These are phyloP conservation scores for Spinus pinus DNA, from an alignment of 2,797 vertebrate genomes.

Conservation along the genomic window DNA sequence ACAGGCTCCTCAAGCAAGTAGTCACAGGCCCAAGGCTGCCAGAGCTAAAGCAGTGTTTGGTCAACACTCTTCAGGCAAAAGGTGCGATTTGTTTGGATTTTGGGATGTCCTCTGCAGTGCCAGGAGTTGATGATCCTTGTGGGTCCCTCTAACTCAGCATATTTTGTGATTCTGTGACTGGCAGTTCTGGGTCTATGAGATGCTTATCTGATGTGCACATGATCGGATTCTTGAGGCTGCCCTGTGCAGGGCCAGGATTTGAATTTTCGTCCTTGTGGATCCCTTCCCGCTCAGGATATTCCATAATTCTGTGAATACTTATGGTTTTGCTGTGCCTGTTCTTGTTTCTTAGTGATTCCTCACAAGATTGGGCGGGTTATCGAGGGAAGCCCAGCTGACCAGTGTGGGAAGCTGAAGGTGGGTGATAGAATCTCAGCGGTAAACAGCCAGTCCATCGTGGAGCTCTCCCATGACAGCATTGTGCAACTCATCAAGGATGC, in stretches of 20 bases:
- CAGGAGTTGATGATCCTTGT: not conserved
- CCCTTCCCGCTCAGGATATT: not conserved
- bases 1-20: not conserved
- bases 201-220: accelerated
- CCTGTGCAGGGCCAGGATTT: not conserved
- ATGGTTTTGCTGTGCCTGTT: not conserved
- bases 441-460: constrained; percentile 90
- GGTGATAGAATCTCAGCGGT: constrained; percentile 95
- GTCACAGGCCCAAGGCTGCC: not conserved
- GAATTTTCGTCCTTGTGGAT: not conserved
- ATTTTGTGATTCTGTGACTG: not conserved
- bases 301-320: not conserved
- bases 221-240: not conserved
- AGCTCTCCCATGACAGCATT: constrained; percentile 93
- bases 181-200: accelerated
- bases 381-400: constrained; percentile 94
- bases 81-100: not conserved
- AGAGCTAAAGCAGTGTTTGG: not conserved
- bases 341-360: constrained; percentile 85
- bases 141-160: not conserved
- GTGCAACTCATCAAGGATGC: constrained; percentile 98
- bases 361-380: constrained; percentile 98
- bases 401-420: constrained; percentile 89
- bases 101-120: not conserved
- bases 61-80: not conserved